Evolutionary conservation across 2,797 vertebrate genomes (phyloP).

Genomic region (Sebastes dallii): DNA sequence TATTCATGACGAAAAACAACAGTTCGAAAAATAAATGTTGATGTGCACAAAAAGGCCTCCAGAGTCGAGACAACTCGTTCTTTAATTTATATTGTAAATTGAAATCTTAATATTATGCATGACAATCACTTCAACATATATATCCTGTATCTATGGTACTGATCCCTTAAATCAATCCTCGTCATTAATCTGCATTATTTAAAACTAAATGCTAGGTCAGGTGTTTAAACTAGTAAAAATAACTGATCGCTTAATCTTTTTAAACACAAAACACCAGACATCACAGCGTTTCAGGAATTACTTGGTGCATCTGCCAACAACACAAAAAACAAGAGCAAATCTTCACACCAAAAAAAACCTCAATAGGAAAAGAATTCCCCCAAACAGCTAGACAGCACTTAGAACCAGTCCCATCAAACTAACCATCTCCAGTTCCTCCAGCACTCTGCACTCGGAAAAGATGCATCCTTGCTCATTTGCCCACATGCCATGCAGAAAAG

Average conservation of each 20-base stretch:
- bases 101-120: background rate
- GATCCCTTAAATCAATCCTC: background rate
- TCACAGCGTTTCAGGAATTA: background rate
- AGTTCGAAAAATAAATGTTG: too few relatives aligned
- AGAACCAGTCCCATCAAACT: slow-evolving; percentile 13
- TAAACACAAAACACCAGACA: slow-evolving; percentile 3
- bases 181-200: background rate
- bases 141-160: background rate
- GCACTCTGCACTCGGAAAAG: slow-evolving; percentile 31
- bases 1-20: too few relatives aligned
- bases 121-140: background rate
- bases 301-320: background rate
- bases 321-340: background rate
- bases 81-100: background rate
- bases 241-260: background rate
- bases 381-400: slow-evolving; percentile 4
- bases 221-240: background rate
- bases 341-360: background rate
- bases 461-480: slow-evolving; percentile 45
- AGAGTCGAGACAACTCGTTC: background rate
- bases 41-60: too few relatives aligned
- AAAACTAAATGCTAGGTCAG: background rate
- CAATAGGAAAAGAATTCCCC: background rate
- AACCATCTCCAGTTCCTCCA: slow-evolving; percentile 4
- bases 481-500: slow-evolving; percentile 48